Base-by-base conservation (phyloP, 2,888 invertebrate species). In the Anthrax anthrax region DNA sequence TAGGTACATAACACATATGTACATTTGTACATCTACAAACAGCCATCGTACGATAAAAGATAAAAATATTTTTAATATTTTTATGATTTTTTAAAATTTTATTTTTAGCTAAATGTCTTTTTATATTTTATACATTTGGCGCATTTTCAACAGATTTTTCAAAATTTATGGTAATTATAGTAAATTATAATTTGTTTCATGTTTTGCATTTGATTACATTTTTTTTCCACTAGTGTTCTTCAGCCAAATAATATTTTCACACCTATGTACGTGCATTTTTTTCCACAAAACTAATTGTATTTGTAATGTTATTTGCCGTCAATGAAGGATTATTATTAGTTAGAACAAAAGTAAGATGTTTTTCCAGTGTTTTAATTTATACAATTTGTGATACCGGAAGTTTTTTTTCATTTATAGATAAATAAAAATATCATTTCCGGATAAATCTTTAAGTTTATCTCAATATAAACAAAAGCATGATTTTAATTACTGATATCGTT, bases 301-400 rank as follows among this genome's bases (percentile, higher is more conserved):
- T 46, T 13, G 44, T 43, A 13, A 55, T 43, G 37, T 54, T 52
- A 18, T 51, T 48, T 3, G 47, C 43, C 19, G 43, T 48, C 43
- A 49, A 16, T 2, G 27, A 47, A 1, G 56, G 55, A n/a, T n/a
- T n/a, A 49, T 58, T 53, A 47, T 60, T 60, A 29, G 51, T 54
- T 6, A 60, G 52, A 12, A 50, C 57, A 45, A 61, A 59, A 23
- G 51, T 55, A n/a, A 8, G 50, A 54, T 2, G 53, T 52, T 27
- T 56, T 54, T 17, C 53, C 43, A 6, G 50, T 50, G 6, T 52
- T 52, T 42, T 44, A 39, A 57, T 49, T 60, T 60, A 61, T 32
- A 60, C 49, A 4, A 57, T 38, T 37, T 56, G 57, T 3, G 61
- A 58, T 43, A 60, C 52, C 3, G 61, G 61, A 23, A 58, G 60